Evolutionary conservation across 1,140 invertebrate genomes (phyloP), one percentile per base, ranked within the genome.

Genomic region (Homalodisca vitripennis): DNA sequence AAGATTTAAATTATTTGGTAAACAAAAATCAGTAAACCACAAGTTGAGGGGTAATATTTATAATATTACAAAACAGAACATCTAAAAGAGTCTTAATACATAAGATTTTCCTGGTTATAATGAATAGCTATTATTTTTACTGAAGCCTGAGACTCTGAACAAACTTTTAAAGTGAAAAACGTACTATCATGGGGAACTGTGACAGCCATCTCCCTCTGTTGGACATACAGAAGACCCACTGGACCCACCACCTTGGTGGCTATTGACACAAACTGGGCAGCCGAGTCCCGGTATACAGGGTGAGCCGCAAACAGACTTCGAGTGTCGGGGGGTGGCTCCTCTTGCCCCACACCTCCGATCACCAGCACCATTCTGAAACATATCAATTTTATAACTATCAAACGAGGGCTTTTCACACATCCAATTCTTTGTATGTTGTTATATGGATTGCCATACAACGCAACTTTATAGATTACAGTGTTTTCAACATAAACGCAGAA

Each of bases 161-260:
- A 77, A n/a, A n/a, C n/a, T n/a, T n/a, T n/a, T n/a, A n/a, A n/a
- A n/a, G n/a, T n/a, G n/a, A n/a, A n/a, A 30, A 69, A 88, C 88
- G 87, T 78, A 94, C 92, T 96, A 82, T 98, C 95, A 77, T 94
- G 91, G 26, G 94, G 93, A 51, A 91, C 85, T 2, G 93, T 94
- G 14, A 91, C 92, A 12, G 93, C 95, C 81, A 94, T 86, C 82
- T 98, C 95, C 76, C 95, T 83, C 78, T 97, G 94, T 53, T 86
- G 87, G 1, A 98, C 89, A 80, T 97, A 98, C 29, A 98, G 84
- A 14, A 97, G 83, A 1, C 93, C 92, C 29, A 90, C 86, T 0
- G 93, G 89, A 1, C 92, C 91, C 34, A 97, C 85, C 41, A 92
- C 86, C 81, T 93, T 89, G 48, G 88, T 85, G 14, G 89, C 88